Conservation (phyloP, 2,888 invertebrate species). For the Agrotis puta region DNA sequence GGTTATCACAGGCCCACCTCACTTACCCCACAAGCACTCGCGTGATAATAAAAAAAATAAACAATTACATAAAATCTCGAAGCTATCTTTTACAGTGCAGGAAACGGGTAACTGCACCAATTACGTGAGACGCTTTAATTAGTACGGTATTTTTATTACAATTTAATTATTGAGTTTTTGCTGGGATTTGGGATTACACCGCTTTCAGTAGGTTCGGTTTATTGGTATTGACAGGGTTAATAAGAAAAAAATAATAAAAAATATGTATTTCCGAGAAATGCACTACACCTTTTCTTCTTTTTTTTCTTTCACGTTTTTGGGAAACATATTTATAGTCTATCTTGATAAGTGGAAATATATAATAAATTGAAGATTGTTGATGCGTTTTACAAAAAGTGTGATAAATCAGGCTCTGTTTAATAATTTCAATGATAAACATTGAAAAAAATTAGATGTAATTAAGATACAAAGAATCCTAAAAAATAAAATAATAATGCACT, state of each 20-base stretch:
- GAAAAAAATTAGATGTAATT: background rate
- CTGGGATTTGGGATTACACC: conserved; percentile 16
- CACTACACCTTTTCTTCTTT: too few species aligned
- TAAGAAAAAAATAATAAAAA: too few species aligned
- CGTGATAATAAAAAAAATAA: conserved; percentile 54
- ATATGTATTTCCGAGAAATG: too few species aligned
- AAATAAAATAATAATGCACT: background rate
- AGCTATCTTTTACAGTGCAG: conserved; percentile 38
- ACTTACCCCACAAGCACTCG: conserved; percentile 10
- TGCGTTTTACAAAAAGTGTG: too few species aligned
- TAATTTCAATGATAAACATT: background rate
- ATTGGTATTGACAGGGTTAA: conserved; percentile 9
- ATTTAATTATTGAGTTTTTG: conserved; percentile 5
- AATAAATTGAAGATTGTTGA: too few species aligned
- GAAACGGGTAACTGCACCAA: conserved; percentile 56
- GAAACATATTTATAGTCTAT: too few species aligned
- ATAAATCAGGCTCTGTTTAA: background rate
- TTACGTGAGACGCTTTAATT: conserved; percentile 51
- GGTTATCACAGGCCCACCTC: conserved; percentile 12
- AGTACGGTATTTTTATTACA: conserved; percentile 31
- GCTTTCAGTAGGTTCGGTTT: background rate
- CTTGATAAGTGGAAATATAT: too few species aligned
- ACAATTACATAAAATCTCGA: conserved; percentile 51
- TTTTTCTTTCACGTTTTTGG: too few species aligned
- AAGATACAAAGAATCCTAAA: background rate